phyloP scores from a whole-genome alignment of 2,113 vertebrate genomes.

The Sinosuthora webbiana region DNA sequence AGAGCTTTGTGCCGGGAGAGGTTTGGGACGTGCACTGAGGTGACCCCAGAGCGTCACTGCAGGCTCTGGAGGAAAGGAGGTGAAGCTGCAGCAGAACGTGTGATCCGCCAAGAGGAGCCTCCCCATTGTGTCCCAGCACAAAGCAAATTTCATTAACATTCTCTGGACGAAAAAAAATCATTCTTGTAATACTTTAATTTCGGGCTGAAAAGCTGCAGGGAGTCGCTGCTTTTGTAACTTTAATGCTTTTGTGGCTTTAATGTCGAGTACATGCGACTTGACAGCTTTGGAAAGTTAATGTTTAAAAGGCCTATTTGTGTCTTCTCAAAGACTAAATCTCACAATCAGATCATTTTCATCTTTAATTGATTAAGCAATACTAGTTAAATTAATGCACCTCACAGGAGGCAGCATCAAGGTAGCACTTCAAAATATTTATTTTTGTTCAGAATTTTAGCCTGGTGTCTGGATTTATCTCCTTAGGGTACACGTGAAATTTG shows the following conservation, averaged over 20 bases:
- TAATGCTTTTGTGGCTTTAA: constrained; percentile 15
- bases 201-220: constrained; percentile 13
- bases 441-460: neutral
- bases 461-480: neutral
- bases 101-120: constrained; percentile 23
- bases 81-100: neutral
- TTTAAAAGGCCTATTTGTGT: neutral
- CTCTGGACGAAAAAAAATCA: neutral
- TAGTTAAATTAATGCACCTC: neutral
- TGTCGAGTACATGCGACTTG: neutral
- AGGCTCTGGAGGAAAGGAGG: neutral
- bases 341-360: neutral
- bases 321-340: neutral
- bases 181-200: neutral
- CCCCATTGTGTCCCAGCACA: constrained; percentile 10
- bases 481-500: neutral
- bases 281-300: neutral
- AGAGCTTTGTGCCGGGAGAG: neutral
- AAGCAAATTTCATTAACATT: constrained; percentile 54
- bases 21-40: neutral
- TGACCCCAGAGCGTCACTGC: neutral
- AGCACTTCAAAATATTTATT: neutral
- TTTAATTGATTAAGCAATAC: neutral
- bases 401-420: neutral
- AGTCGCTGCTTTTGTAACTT: constrained; percentile 5